phyloP scores from a whole-genome alignment of 2,797 vertebrate species.

The Sylvilagus floridanus region DNA sequence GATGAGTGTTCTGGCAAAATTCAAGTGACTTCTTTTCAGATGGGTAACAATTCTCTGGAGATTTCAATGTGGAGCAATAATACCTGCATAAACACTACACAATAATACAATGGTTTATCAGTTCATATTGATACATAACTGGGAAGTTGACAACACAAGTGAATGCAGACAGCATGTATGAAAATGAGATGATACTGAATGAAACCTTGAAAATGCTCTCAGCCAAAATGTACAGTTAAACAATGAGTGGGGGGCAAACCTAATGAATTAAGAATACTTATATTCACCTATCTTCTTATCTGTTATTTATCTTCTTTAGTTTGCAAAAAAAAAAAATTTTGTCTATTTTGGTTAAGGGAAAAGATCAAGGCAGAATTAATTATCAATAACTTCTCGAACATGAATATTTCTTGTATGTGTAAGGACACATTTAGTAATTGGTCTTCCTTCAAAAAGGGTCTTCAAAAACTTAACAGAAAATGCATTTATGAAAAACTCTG shows the following conservation, averaged over 20 bases:
- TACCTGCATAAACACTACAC: conserved; percentile 6
- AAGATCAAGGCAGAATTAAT: conserved; percentile 16
- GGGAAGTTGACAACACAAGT: conserved; percentile 50
- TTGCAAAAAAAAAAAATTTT: conserved; percentile 62
- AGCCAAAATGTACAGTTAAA: neutral
- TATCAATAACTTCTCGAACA: neutral
- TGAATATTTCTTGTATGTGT: conserved; percentile 32
- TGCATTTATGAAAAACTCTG: too few relatives aligned
- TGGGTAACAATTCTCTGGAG: neutral
- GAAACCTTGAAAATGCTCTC: neutral
- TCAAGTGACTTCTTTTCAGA: conserved; percentile 52
- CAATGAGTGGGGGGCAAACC: rapidly evolving
- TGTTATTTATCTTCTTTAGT: neutral
- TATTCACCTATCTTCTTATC: neutral
- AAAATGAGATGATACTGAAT: neutral
- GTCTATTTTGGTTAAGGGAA: neutral
- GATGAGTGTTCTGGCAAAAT: conserved; percentile 70
- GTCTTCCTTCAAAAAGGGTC: neutral
- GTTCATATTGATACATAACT: neutral
- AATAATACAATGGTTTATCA: conserved; percentile 38
- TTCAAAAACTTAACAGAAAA: too few relatives aligned
- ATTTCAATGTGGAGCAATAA: conserved; percentile 58
- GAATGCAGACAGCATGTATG: conserved; percentile 43
- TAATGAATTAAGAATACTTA: neutral
- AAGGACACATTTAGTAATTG: neutral